A percentile compares a stretch with the other conserved stretches of the same genome.
These are phyloP conservation scores for Rallus crepitans DNA, from an alignment of 2,797 vertebrate species.

Conservation along the genomic window DNA sequence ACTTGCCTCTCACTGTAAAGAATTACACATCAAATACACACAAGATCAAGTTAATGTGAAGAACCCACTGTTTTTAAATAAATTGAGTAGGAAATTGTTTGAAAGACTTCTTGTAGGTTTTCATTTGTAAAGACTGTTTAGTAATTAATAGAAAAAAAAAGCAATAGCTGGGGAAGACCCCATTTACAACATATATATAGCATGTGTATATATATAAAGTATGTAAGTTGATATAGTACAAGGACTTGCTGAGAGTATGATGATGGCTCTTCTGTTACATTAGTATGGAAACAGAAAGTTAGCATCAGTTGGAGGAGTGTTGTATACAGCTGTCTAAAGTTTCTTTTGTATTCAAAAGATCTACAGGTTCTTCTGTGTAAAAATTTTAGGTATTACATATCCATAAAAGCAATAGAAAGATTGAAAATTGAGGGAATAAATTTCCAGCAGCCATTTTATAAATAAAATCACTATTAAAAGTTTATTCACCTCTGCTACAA, in stretches of 20 bases:
- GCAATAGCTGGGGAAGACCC: not conserved
- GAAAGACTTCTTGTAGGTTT: not conserved
- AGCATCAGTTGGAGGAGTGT: not conserved
- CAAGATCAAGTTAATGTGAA: not conserved
- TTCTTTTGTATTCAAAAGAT: constrained; percentile 8
- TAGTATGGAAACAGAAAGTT: not conserved
- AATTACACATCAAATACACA: constrained; percentile 7
- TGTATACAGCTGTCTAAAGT: not conserved
- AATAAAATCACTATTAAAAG: constrained; percentile 40
- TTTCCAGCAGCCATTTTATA: constrained; percentile 35
- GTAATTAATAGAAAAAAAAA: not conserved
- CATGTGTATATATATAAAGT: not conserved
- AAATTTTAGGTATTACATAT: not conserved
- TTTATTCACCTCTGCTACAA: constrained; percentile 25
- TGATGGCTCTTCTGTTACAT: not conserved
- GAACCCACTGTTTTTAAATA: not conserved
- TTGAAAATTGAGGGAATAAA: constrained; percentile 4
- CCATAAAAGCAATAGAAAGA: constrained; percentile 16
- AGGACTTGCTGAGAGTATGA: not conserved
- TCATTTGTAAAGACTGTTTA: not conserved
- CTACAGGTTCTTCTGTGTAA: not conserved
- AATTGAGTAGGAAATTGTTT: not conserved
- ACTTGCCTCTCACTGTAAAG: not conserved
- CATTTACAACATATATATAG: not conserved
- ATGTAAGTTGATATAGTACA: not conserved